A percentile compares a stretch with the other conserved stretches of the same genome.
These are phyloP conservation scores for Petrophora chlorosata DNA, from an alignment of 2,888 invertebrate genomes.

Conservation along the genomic window DNA sequence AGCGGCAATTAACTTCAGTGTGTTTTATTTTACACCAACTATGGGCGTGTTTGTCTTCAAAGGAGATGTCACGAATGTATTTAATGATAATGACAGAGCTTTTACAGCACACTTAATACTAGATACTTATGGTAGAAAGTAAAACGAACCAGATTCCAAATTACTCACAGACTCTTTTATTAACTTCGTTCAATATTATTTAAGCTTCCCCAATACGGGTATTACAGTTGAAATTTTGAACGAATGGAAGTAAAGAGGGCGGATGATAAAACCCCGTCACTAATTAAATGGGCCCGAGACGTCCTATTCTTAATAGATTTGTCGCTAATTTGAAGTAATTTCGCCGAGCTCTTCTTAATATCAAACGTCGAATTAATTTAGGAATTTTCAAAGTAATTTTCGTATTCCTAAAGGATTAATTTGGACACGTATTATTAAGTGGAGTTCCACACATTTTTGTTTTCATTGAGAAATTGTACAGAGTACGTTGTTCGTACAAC, in stretches of 20 bases:
- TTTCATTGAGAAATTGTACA: not conserved
- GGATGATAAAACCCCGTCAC: slow-evolving; percentile 79
- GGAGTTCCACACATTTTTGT: not conserved
- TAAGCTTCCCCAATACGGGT: slow-evolving; percentile 72
- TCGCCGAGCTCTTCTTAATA: slow-evolving; percentile 59
- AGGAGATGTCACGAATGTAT: slow-evolving; percentile 62
- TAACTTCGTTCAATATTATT: slow-evolving; percentile 65
- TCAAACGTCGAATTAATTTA: slow-evolving; percentile 63
- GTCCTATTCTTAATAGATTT: slow-evolving; percentile 79
- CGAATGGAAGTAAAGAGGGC: slow-evolving; percentile 71
- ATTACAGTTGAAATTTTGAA: slow-evolving; percentile 69
- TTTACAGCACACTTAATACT: slow-evolving; percentile 34
- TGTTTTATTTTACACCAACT: slow-evolving; percentile 64
- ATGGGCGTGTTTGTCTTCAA: slow-evolving; percentile 66
- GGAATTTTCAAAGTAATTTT: slow-evolving; percentile 33
- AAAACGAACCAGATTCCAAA: slow-evolving; percentile 35
- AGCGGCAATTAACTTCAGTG: slow-evolving; percentile 74
- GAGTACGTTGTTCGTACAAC: too few relatives aligned
- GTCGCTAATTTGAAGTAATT: slow-evolving; percentile 78
- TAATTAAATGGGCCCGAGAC: slow-evolving; percentile 79
- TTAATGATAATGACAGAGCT: slow-evolving; percentile 55
- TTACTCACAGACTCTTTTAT: slow-evolving; percentile 46
- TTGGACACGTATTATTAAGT: slow-evolving; percentile 18
- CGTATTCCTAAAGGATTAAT: slow-evolving; percentile 18
- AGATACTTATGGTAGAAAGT: slow-evolving; percentile 12